Evolutionary conservation across 92 coral and sea anemone species (phyloP).

Genomic region (Porites divaricata): DNA sequence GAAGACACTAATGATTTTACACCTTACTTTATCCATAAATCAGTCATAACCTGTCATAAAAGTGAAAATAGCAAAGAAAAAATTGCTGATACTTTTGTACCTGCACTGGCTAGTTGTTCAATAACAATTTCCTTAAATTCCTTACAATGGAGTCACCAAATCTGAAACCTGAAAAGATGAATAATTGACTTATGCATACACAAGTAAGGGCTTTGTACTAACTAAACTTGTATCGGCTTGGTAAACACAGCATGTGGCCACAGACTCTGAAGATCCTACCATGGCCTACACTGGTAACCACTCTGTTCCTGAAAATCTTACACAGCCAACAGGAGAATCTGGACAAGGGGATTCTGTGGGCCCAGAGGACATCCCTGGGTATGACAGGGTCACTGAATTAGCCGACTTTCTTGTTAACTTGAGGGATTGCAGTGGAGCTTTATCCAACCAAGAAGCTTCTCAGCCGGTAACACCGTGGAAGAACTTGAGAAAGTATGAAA

Average conservation of each 20-base stretch:
- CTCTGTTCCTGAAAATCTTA: slow-evolving; percentile 3
- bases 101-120: no score
- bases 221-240: background rate
- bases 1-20: background rate
- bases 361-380: slow-evolving; percentile 59
- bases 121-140: no score
- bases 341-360: slow-evolving; percentile 43
- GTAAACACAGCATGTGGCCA: background rate
- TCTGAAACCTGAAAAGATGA: no score
- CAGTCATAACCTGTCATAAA: no score
- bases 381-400: slow-evolving; percentile 54
- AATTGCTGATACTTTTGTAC: no score
- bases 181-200: no score
- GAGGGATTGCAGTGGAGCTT: slow-evolving; percentile 42
- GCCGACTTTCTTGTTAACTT: slow-evolving; percentile 53
- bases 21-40: no score
- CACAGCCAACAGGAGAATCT: background rate
- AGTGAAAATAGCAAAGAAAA: no score
- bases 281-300: slow-evolving; percentile 24
- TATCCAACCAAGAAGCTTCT: slow-evolving; percentile 48
- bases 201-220: background rate
- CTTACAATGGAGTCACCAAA: no score
- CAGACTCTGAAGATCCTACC: slow-evolving; percentile 12
- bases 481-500: slow-evolving; percentile 46
- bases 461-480: slow-evolving; percentile 48